These are phyloP conservation scores for Sclerurus mexicanus DNA, from an alignment of 2,113 vertebrate species.

Conservation along the genomic window DNA sequence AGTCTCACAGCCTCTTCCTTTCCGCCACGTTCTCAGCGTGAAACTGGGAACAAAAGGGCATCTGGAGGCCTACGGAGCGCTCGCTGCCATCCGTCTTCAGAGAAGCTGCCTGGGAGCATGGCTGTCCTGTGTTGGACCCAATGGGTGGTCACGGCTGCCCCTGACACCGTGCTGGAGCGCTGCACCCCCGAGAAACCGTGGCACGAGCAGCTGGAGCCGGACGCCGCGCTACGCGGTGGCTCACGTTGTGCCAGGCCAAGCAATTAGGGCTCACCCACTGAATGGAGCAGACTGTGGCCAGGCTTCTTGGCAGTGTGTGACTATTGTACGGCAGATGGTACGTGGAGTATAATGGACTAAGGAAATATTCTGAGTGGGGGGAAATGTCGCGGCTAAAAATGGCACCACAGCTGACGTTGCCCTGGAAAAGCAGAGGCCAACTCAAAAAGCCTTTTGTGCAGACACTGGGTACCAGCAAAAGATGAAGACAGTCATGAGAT, in stretches of 20 bases:
- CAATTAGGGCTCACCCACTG: neutral
- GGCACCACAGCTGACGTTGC: neutral
- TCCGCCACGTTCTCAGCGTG: accelerated
- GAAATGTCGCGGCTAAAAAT: constrained; percentile 39
- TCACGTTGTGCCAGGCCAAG: neutral
- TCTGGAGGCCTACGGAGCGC: neutral
- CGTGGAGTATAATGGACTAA: neutral
- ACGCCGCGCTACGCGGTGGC: neutral
- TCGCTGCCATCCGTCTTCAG: neutral
- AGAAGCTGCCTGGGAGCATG: neutral
- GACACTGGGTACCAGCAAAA: neutral
- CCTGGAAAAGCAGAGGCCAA: neutral
- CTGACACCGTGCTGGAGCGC: neutral
- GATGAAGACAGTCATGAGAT: neutral
- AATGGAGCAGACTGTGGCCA: constrained; percentile 1
- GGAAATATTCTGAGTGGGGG: constrained; percentile 23
- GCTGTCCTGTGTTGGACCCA: neutral
- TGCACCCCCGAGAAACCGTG: neutral
- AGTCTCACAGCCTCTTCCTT: neutral
- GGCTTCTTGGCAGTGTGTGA: neutral
- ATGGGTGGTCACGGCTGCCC: neutral
- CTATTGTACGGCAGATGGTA: neutral
- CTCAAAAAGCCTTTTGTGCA: neutral
- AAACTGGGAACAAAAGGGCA: neutral
- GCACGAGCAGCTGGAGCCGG: neutral